Conservation (phyloP, 2,113 vertebrate genomes). For the Podarcis cretensis region DNA sequence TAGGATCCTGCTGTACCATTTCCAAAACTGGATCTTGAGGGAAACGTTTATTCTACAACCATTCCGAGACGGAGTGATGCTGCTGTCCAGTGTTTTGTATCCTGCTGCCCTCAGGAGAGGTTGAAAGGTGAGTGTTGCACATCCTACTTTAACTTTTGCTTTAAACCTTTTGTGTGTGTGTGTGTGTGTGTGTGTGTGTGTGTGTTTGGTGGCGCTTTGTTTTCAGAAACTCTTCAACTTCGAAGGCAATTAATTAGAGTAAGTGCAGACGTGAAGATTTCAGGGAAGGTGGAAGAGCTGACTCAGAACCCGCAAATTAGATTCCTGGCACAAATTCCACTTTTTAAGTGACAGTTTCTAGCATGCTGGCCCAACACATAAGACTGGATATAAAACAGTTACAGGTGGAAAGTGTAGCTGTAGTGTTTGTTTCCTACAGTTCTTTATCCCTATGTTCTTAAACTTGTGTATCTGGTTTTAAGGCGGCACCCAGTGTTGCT, state of each 20-base stretch:
- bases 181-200: no score
- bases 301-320: constrained; percentile 77
- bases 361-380: constrained; percentile 75
- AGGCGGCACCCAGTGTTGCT: neutral
- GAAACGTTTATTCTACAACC: constrained; percentile 49
- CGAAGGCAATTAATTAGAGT: constrained; percentile 67
- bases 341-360: constrained; percentile 75
- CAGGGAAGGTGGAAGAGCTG: constrained; percentile 69
- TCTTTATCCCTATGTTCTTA: constrained; percentile 54
- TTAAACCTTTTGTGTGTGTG: neutral
- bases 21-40: constrained; percentile 66
- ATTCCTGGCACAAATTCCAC: constrained; percentile 75
- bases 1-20: constrained; percentile 70
- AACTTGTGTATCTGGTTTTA: constrained; percentile 33
- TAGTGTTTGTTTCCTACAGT: constrained; percentile 66
- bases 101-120: constrained; percentile 54
- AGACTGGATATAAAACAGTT: constrained; percentile 74
- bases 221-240: constrained; percentile 41
- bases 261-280: constrained; percentile 67
- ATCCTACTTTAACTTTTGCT: neutral
- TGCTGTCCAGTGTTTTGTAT: constrained; percentile 48
- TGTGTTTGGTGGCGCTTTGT: constrained; percentile 8
- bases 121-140: constrained; percentile 71
- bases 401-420: constrained; percentile 70
- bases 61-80: constrained; percentile 53